These are phyloP conservation scores for Diuraphis noxia DNA, from an alignment of 1,140 invertebrate species.

Conservation along the genomic window DNA sequence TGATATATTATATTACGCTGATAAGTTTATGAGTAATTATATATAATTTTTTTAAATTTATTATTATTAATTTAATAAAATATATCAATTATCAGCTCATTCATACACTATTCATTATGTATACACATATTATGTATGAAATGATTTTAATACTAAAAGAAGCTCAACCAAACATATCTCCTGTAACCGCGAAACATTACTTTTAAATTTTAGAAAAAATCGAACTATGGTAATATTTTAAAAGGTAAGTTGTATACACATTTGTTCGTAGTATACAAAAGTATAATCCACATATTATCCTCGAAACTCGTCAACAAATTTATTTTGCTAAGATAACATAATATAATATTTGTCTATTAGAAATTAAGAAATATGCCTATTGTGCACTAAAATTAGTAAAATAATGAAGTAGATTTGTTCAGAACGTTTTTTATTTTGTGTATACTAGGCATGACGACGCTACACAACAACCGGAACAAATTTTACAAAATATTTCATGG, in stretches of 20 bases:
- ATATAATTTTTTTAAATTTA: no score
- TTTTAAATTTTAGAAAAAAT: background rate
- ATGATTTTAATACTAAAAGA: background rate
- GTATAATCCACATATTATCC: background rate
- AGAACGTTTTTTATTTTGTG: background rate
- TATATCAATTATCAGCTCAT: no score
- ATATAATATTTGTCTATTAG: background rate
- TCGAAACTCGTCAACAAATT: background rate
- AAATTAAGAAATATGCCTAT: background rate
- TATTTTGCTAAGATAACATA: background rate
- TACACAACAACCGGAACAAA: background rate
- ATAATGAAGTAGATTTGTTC: background rate
- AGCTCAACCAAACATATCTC: no score
- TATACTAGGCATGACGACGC: background rate
- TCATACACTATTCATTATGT: no score
- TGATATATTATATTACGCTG: no score
- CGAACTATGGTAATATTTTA: no score
- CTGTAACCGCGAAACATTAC: no score
- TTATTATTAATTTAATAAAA: no score
- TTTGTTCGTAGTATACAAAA: no score
- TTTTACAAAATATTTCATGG: background rate
- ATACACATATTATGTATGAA: background rate
- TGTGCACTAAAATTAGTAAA: background rate
- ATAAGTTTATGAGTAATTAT: no score
- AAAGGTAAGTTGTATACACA: no score